Evolutionary conservation across 2,797 vertebrate species (phyloP).

Genomic region (Cephalopachus bancanus): DNA sequence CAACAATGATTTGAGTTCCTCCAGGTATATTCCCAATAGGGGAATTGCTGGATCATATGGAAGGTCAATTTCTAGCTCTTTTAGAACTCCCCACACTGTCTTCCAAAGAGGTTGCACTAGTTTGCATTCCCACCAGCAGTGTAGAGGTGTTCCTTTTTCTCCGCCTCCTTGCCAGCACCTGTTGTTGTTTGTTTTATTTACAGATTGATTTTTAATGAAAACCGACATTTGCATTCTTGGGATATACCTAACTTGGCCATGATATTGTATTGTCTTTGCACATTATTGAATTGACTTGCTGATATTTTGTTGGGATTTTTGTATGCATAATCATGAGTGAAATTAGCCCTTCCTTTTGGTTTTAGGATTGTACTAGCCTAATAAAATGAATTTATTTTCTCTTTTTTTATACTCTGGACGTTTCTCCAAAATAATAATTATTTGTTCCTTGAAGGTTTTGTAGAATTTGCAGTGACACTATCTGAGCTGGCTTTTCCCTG

Average conservation of each 20-base stretch:
- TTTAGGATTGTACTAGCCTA: neutral
- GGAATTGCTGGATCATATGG: too few species aligned
- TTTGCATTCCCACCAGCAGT: too few species aligned
- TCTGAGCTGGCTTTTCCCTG: neutral
- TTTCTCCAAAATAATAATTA: slow-evolving; percentile 1
- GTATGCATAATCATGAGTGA: neutral
- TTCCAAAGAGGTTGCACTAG: too few species aligned
- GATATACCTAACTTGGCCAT: neutral
- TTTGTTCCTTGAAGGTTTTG: neutral
- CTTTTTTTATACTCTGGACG: neutral
- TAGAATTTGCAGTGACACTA: neutral
- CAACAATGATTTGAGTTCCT: too few species aligned
- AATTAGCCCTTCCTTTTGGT: neutral
- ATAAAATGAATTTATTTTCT: slow-evolving; percentile 19
- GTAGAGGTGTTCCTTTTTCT: too few species aligned
- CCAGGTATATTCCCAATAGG: too few species aligned
- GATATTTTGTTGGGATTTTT: neutral
- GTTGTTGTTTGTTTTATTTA: neutral
- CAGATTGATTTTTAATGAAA: slow-evolving; percentile 30
- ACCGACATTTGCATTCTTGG: neutral
- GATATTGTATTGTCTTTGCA: neutral
- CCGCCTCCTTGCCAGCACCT: too few species aligned
- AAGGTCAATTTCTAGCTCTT: too few species aligned
- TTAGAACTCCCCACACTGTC: too few species aligned
- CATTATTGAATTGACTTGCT: neutral